Evolutionary conservation across 2,113 vertebrate species (phyloP), one percentile per base, ranked within the genome.

Genomic region (Lonchura striata): DNA sequence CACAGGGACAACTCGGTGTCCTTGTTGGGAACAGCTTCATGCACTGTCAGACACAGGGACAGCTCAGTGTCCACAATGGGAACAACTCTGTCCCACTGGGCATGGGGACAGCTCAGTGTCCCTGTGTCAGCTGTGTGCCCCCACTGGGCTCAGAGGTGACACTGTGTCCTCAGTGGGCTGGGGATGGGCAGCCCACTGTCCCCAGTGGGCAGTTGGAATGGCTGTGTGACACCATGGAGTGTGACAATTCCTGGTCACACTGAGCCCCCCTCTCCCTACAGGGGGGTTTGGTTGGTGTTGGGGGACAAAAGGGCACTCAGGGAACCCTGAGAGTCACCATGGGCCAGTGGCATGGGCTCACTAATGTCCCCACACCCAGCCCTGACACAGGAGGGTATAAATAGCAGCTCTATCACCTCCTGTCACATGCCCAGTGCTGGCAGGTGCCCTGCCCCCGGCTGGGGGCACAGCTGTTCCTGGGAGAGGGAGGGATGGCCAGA

Each of bases 341-440:
- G 9, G 41, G 21, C 44, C 25, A 0, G 1, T 57, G 79, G 42
- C 37, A 7, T 2, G 11, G 54, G 25, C 31, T 82, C 3, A 1
- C 35, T 65, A n/a, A 20, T 11, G 33, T 71, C 86, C 86, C 77
- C 49, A n/a, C 68, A 37, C 28, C 31, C 50, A 46, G 68, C 30
- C 20, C 50, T 87, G 65, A 57, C 24, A 25, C 6, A 41, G 46
- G 19, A 23, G 2, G 39, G 60, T 96, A 94, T 93, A 96, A 96
- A 94, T 95, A 95, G 91, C 83, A 74, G n/a, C 46, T 60, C 75
- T 92, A 22, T 90, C 96, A 83, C 79, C 95, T 92, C 80, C 88
- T 88, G 86, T 95, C 92, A 94, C 95, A 90, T 80, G 92, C 90
- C 75, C 0, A 0, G 79, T 31, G 59, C 90, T 88, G 90, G 92